Base-by-base conservation (phyloP, 2,113 vertebrate species). In the Bubalus kerabau region DNA sequence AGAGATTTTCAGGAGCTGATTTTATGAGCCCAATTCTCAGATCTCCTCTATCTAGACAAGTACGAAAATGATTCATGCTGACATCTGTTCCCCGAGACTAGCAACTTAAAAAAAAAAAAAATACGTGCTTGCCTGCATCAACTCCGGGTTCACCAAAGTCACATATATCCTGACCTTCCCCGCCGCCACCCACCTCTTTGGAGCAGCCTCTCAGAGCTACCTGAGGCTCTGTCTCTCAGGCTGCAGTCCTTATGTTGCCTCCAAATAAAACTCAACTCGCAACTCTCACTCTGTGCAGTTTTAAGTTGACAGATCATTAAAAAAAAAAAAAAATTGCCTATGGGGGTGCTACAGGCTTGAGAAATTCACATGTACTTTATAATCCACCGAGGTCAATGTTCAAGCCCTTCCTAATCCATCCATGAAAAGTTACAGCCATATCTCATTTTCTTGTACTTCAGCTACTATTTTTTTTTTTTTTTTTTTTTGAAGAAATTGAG, bases 101-200 rank as follows among this genome's bases (percentile, higher is more conserved):
- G 4, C 24, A 28, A 13, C 11, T 5, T 60, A 28, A 59, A 60
- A 60, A 28, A 59, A 62, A 17, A 17, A n/a, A n/a, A 17, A n/a
- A 67, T 9, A 3, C 1, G 9, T 5, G 9, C n/a, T 36, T 11
- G 9, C 9, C n/a, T 21, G 64, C 64, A 11, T 36, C 21, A 36
- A 36, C n/a, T 71, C 19, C n/a, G 2, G 0, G 17, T 21, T 71
- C 64, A 71, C 5, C 5, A 36, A 36, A 36, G 6, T 21, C n/a
- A 21, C 64, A 12, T 6, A 11, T 36, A 36, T 5, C 19, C 19
- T 21, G 64, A n/a, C 32, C 4, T 19, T n/a, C 16, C 64, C 62
- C 62, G 6, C 0, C 0, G 0, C 3, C 1, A 6, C 32, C 9
- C 0, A 1, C 17, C 1, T 71, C n/a, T 71, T 71, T 71, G n/a